Evolutionary conservation across 2,113 vertebrate genomes (phyloP), one percentile per base, ranked within the genome.

Genomic region (Oostethus manadensis): DNA sequence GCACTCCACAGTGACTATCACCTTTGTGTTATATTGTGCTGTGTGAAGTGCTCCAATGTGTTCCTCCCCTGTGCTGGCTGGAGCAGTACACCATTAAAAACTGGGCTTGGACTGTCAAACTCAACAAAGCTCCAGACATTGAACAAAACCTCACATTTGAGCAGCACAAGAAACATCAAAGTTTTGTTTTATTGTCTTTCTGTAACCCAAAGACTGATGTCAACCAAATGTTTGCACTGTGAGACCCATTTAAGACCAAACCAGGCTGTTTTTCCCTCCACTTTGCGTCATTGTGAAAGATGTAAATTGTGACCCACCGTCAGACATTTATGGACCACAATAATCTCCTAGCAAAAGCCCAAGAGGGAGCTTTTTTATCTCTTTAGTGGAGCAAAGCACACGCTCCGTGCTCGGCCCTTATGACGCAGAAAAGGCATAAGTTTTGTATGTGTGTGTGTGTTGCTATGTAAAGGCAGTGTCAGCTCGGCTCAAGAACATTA

Each of bases 401-500:
- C 13, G 70, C 71, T 81, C 58, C 48, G 23, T 50, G 55, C 65
- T 82, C 57, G 56, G 71, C 71, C 68, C 77, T 44, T 58, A 58
- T 45, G 64, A 68, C 73, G 73, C 64, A 76, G 56, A 76, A 82
- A 73, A 73, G 73, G 63, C 72, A 68, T 35, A 71, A 42, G 70
- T 68, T 64, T 58, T 77, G 20, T 68, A 35, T 57, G 58, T 58
- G 58, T 51, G 66, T 58, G 61, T 60, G 55, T 65, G 48, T 58
- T 49, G 71, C 49, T 73, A 60, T 73, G 67, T 71, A 70, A 76
- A 76, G 58, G 67, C 62, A 40, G 49, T 78, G 83, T 88, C 86
- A 84, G 78, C 73, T 83, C 77, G 61, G 67, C 81, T 86, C 75
- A 86, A 80, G 64, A 75, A 79, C 73, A 75, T 79, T 73, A 51